Evolutionary conservation across 2,113 vertebrate species (phyloP), one percentile per base, ranked within the genome.

Genomic region (Trematocara nigrifrons): DNA sequence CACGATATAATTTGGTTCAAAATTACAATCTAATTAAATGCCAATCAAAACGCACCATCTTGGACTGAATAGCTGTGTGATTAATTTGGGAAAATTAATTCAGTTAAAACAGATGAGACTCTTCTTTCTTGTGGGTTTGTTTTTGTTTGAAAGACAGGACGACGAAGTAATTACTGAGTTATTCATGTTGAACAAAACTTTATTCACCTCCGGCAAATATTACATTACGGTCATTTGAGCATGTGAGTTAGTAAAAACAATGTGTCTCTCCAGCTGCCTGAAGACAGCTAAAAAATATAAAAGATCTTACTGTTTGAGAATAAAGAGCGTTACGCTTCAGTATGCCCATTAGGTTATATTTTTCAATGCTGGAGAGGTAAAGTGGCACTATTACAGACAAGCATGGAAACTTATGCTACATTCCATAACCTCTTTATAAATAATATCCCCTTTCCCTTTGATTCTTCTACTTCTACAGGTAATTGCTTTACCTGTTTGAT

Each of bases 261-360:
- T 26, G 64, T 81, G 81, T 74, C 51, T 90, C 80, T 80, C 10
- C 7, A 51, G 61, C 61, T 42, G 80, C 54, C 78, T 76, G 81
- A 76, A 80, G 80, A 83, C n/a, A 61, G 5, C 56, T 13, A 31
- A 26, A 26, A 22, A 7, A 40, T 42, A 59, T 18, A 77, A 82
- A 18, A 64, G 51, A 59, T 54, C 82, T 74, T 31, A 5, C 42
- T 66, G 69, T 11, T 52, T 15, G 52, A 80, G 77, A 85, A 51
- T 31, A 12, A 69, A 29, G 22, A 61, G 69, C 59, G 45, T 64
- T 80, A 64, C 12, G 51, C 79, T 81, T 82, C 77, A 82, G 26
- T 82, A 10, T 86, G 47, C 47, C 59, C 52, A 83, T 85, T 91
- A 81, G 61, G 35, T 85, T 71, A 85, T 77, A 82, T 56, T 84